phyloP scores from a whole-genome alignment of 2,888 invertebrate species.

The Plutella xylostella region DNA sequence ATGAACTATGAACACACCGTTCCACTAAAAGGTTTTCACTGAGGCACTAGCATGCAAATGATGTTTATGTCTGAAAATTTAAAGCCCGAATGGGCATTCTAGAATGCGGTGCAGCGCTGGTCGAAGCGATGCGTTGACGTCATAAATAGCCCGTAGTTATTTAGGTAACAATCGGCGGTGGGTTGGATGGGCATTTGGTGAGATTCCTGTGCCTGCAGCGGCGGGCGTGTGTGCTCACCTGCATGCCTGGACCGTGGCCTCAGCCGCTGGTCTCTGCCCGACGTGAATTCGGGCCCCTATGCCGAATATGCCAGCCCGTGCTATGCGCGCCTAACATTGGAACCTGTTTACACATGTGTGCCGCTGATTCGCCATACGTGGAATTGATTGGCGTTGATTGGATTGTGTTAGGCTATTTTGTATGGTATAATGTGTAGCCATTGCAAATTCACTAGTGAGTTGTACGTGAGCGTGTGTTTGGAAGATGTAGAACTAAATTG shows the following conservation, averaged over 20 bases:
- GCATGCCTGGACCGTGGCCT: conserved; percentile 49
- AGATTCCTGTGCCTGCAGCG: conserved; percentile 59
- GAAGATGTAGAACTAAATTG: too few relatives aligned
- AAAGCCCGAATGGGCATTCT: conserved; percentile 1
- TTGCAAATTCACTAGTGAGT: background rate
- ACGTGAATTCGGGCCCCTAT: conserved; percentile 55
- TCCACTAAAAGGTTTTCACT: background rate
- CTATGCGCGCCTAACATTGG: conserved; percentile 44
- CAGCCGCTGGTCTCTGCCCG: conserved; percentile 30
- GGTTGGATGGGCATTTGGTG: conserved; percentile 64
- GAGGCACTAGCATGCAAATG: background rate
- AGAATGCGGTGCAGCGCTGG: background rate
- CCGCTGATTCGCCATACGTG: conserved; percentile 6
- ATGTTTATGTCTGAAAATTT: background rate
- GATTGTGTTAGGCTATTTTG: conserved; percentile 4
- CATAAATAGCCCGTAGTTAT: conserved; percentile 62
- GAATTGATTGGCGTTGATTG: conserved; percentile 4
- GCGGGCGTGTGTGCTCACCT: conserved; percentile 61
- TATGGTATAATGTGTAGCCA: background rate
- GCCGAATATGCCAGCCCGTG: conserved; percentile 45
- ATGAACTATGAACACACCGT: too few relatives aligned
- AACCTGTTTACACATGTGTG: conserved; percentile 8
- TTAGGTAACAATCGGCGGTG: conserved; percentile 49
- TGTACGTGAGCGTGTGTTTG: background rate
- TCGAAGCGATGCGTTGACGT: conserved; percentile 17